Evolutionary conservation across 2,113 vertebrate genomes (phyloP).

Genomic region (Gnathonemus echidnorhynchus): DNA sequence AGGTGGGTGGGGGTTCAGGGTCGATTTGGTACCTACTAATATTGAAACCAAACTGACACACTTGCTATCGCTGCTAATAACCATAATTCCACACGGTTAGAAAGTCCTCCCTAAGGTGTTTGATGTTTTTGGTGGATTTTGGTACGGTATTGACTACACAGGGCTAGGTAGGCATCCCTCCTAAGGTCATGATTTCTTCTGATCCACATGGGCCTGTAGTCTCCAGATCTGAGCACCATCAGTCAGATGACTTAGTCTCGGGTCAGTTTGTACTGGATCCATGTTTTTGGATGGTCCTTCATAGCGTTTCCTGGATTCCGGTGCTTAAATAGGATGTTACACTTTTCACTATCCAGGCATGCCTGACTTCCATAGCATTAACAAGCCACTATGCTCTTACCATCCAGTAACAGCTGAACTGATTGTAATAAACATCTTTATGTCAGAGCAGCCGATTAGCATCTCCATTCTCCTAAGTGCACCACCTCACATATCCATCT

Average conservation of each 20-base stretch:
- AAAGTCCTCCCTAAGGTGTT: not conserved
- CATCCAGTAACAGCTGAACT: not conserved
- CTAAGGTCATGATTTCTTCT: not conserved
- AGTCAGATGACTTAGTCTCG: not conserved
- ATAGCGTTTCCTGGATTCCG: not conserved
- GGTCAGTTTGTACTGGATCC: not conserved
- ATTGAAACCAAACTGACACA: not conserved
- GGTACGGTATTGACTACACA: not conserved
- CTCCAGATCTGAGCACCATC: not conserved
- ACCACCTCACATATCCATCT: not conserved
- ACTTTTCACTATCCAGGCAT: not conserved
- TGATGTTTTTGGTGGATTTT: not conserved
- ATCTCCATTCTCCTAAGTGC: not conserved
- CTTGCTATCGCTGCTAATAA: not conserved
- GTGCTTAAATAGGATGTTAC: not conserved
- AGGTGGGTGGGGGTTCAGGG: not conserved
- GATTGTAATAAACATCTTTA: not conserved
- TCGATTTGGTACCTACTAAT: not conserved
- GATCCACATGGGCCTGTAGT: not conserved
- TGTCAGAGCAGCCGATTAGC: not conserved
- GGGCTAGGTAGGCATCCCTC: not conserved
- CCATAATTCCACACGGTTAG: not conserved
- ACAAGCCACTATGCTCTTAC: not conserved
- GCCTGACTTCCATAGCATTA: not conserved
- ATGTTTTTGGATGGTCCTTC: not conserved